A percentile compares a stretch with the other conserved stretches of the same genome.
Conservation (phyloP, 2,888 invertebrate genomes). For the Lepidonotus clava region DNA sequence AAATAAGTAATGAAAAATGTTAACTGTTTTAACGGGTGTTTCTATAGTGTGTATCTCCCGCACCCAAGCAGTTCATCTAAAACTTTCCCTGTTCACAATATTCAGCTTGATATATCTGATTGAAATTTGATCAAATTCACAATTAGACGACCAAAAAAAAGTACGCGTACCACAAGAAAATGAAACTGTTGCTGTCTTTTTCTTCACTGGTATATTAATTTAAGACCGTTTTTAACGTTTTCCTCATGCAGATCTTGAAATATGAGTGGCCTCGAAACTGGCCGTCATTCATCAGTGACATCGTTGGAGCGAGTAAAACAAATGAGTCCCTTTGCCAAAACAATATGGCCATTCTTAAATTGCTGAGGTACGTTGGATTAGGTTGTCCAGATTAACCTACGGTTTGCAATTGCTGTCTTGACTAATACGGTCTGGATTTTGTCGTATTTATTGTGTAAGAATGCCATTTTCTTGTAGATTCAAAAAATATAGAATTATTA, state of each 20-base stretch:
- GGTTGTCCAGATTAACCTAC: no score
- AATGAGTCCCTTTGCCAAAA: slow-evolving; percentile 99
- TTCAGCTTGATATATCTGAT: not conserved
- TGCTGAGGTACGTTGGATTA: slow-evolving; percentile 84
- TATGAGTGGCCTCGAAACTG: slow-evolving; percentile 99
- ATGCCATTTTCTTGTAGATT: no score
- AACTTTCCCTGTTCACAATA: no score
- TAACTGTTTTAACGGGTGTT: not conserved
- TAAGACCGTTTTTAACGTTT: not conserved
- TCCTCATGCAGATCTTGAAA: slow-evolving; percentile 89
- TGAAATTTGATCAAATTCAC: not conserved
- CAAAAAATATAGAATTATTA: no score
- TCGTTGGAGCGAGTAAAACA: slow-evolving; percentile 99
- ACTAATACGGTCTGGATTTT: no score
- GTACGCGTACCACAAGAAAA: no score
- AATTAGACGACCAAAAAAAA: no score
- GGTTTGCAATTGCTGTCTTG: no score
- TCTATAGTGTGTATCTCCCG: not conserved
- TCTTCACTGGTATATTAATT: not conserved
- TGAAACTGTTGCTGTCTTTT: no score
- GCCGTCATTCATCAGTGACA: slow-evolving; percentile 99
- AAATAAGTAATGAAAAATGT: not conserved
- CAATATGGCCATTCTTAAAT: slow-evolving; percentile 98
- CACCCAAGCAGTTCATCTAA: no score
- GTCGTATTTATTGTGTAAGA: no score